Evolutionary conservation across 2,797 vertebrate genomes (phyloP).

Genomic region (Poecilia gillii): DNA sequence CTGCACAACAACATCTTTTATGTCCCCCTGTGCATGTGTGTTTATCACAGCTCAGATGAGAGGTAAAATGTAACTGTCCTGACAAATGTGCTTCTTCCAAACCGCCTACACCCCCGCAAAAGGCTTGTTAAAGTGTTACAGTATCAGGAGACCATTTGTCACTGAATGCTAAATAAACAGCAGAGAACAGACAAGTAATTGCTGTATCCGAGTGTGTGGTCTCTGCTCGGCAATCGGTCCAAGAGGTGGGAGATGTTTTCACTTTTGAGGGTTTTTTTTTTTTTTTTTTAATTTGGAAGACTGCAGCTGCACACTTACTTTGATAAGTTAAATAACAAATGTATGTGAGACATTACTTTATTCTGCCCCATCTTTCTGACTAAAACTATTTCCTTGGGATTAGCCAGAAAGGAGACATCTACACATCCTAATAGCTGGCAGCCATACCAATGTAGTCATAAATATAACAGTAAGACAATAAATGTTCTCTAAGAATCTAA

Average conservation of each 20-base stretch:
- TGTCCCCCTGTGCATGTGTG: conserved; percentile 16
- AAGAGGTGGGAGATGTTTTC: conserved; percentile 38
- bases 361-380: not conserved
- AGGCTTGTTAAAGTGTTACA: conserved; percentile 67
- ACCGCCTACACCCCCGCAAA: conserved; percentile 53
- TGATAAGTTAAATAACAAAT: not conserved
- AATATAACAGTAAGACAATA: not conserved
- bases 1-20: conserved; percentile 24
- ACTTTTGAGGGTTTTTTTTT: not conserved
- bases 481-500: not conserved
- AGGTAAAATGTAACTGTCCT: conserved; percentile 55
- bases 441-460: not conserved
- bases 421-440: not conserved
- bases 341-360: conserved; percentile 33
- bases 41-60: conserved; percentile 15
- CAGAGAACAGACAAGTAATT: conserved; percentile 41
- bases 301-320: conserved; percentile 11
- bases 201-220: conserved; percentile 50
- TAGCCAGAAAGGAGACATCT: not conserved
- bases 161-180: conserved; percentile 70
- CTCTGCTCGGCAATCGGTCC: conserved; percentile 36
- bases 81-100: conserved; percentile 69
- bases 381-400: not conserved
- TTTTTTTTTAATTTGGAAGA: not conserved
- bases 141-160: conserved; percentile 69